A percentile compares a stretch with the other conserved stretches of the same genome.
These are phyloP conservation scores for Polyommatus iphigenia DNA, from an alignment of 2,888 invertebrate genomes.

Conservation along the genomic window DNA sequence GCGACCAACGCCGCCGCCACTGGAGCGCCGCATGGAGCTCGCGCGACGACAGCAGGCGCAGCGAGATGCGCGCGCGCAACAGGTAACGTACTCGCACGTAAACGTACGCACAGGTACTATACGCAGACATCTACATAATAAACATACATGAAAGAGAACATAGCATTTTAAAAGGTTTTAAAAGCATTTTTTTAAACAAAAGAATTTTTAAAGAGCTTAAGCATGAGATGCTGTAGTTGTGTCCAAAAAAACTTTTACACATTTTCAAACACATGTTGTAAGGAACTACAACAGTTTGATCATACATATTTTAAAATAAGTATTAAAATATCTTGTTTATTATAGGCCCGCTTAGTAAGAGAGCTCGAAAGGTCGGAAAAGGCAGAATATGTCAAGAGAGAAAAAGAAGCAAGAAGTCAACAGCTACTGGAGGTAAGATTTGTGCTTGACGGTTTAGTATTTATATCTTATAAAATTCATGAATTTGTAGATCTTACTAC, in stretches of 20 bases:
- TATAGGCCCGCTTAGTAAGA: slow-evolving; percentile 79
- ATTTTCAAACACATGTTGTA: no score
- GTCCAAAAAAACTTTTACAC: no score
- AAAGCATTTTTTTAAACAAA: no score
- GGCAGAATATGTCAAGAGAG: slow-evolving; percentile 90
- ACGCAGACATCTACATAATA: no score
- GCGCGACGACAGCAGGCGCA: slow-evolving; percentile 86
- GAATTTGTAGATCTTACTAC: neutral
- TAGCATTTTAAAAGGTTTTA: no score
- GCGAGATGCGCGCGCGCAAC: slow-evolving; percentile 82
- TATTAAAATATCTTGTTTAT: slow-evolving; percentile 10
- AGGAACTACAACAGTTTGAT: no score
- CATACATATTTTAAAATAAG: neutral
- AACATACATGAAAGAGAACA: no score
- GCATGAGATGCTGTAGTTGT: no score
- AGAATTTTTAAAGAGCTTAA: no score
- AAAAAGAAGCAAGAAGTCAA: slow-evolving; percentile 90
- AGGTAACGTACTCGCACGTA: slow-evolving; percentile 10
- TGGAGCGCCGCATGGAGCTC: slow-evolving; percentile 88
- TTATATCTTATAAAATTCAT: slow-evolving; percentile 5
- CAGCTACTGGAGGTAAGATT: slow-evolving; percentile 90
- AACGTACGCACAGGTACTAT: neutral
- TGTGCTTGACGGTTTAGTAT: slow-evolving; percentile 35
- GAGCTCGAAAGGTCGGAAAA: slow-evolving; percentile 90
- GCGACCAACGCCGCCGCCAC: slow-evolving; percentile 82